These are phyloP conservation scores for Hypanus sabinus DNA, from an alignment of 2,113 vertebrate genomes.

Conservation along the genomic window DNA sequence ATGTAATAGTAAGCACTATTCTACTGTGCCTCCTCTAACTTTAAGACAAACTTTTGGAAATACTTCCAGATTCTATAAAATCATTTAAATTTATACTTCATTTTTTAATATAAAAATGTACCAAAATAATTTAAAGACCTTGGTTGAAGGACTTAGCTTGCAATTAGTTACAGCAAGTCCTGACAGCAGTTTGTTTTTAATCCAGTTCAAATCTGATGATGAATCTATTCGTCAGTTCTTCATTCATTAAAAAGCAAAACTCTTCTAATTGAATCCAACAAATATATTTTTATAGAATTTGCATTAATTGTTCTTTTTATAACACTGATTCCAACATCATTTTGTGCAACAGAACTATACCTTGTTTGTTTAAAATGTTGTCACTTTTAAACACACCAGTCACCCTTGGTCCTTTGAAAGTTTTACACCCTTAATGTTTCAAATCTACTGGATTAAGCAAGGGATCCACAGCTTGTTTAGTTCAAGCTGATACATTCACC, in stretches of 20 bases:
- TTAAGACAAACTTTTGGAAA: not conserved
- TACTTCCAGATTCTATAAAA: constrained; percentile 29
- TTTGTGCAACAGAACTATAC: not conserved
- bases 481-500: constrained; percentile 12
- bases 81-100: constrained; percentile 1
- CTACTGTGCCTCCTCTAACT: too few species aligned
- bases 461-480: not conserved
- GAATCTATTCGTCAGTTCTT: not conserved
- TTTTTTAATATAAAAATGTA: constrained; percentile 17
- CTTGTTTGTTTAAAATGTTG: too few species aligned
- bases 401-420: not conserved
- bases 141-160: not conserved
- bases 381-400: not conserved
- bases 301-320: too few species aligned
- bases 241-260: not conserved
- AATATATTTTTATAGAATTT: not conserved
- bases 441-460: not conserved
- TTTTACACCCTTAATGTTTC: not conserved
- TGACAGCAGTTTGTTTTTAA: not conserved
- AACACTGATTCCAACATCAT: not conserved
- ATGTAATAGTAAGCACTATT: too few species aligned
- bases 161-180: constrained; percentile 33
- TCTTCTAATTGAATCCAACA: too few species aligned
- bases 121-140: constrained; percentile 29
- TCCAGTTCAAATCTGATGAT: not conserved